phyloP scores from a whole-genome alignment of 2,888 invertebrate species.

The Ectemnius lituratus region DNA sequence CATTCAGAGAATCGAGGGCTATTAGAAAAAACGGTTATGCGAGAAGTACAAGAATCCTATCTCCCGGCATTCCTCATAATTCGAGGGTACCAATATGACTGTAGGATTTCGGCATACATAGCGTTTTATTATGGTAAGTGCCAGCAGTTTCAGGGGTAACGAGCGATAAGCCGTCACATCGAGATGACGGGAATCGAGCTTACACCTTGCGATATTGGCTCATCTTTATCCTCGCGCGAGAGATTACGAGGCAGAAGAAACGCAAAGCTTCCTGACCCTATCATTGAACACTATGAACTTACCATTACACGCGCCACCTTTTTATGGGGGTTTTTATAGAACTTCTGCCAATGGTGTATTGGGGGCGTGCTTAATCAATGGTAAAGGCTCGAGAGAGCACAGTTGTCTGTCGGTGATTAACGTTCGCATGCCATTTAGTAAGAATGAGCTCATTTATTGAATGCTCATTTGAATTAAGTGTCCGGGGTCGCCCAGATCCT shows the following conservation, averaged over 20 bases:
- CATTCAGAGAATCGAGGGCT: too few species aligned
- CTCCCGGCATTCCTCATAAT: constrained; percentile 39
- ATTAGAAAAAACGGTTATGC: too few species aligned
- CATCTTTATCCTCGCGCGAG: constrained; percentile 37
- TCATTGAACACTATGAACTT: constrained; percentile 36
- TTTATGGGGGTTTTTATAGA: constrained; percentile 24
- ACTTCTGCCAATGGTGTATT: constrained; percentile 2
- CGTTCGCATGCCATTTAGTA: neutral
- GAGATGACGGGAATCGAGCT: constrained; percentile 39
- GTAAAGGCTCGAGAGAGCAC: neutral
- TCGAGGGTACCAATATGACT: constrained; percentile 42
- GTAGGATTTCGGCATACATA: constrained; percentile 47
- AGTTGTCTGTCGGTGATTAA: constrained; percentile 1
- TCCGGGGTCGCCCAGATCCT: neutral
- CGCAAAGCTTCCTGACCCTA: constrained; percentile 28
- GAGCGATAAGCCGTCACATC: constrained; percentile 48
- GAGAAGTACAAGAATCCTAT: too few species aligned
- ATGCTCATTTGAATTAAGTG: neutral
- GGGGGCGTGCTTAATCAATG: constrained; percentile 21
- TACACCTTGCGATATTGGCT: constrained; percentile 40
- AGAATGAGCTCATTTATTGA: neutral
- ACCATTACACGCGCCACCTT: constrained; percentile 16
- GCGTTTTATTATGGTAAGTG: constrained; percentile 55
- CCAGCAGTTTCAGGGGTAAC: constrained; percentile 42
- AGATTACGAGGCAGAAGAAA: constrained; percentile 38